Evolutionary conservation across 2,797 vertebrate species (phyloP), one percentile per base, ranked within the genome.

Genomic region (Macropus fuliginosus): DNA sequence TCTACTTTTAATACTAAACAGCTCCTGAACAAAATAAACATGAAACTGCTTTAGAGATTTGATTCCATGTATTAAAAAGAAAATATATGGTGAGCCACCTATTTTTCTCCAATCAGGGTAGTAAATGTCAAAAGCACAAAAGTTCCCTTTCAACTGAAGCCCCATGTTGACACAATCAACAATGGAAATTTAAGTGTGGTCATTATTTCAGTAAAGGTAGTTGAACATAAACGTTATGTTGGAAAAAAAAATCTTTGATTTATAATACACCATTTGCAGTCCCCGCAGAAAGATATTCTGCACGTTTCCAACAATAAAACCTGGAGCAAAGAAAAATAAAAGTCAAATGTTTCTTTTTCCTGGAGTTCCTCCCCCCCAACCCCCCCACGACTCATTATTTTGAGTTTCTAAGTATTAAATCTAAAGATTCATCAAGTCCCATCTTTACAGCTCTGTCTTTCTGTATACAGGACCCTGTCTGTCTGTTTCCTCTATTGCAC

Each of bases 401-500:
- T 97, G 98, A 98, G 98, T 98, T 98, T 98, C 93, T 97, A 98
- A 94, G 98, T 98, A 98, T 98, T 98, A 98, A 98, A 98, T 98
- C 97, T 95, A 97, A 98, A 98, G 98, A 98, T 98, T 98, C 99
- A 98, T 99, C 99, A 98, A 98, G 99, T 99, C 98, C 98, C 99
- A 98, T 99, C 99, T 98, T 98, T 98, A 98, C 98, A 98, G 98
- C 98, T 98, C 98, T 99, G 99, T 99, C 99, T 99, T 98, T 98
- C 99, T 99, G 99, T 99, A 99, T 99, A 99, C 99, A 99, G 99
- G 99, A 99, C 99, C 99, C 99, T 99, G 99, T 99, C 99, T 99
- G 99, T 99, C 99, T 98, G 99, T 99, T 99, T 99, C 99, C 99
- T 99, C 99, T 99, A 98, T 98, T 98, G 98, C 99, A 98, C 99